Percentiles rank a stretch among this genome's conserved stretches.
Conservation (phyloP, 2,888 invertebrate genomes). For the Tachina grossa region DNA sequence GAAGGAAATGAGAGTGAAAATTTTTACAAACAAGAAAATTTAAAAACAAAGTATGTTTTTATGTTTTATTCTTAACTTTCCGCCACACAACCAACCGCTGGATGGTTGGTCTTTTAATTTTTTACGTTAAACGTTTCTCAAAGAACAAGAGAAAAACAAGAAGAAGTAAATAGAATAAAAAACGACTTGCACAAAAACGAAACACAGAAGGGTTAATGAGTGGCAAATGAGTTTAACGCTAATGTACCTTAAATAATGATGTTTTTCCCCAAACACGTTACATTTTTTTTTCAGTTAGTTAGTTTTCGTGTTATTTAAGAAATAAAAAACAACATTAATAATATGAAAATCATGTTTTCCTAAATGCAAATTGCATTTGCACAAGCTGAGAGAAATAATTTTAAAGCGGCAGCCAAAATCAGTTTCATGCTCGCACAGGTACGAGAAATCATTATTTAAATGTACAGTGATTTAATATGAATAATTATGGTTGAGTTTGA, state of each 20-base stretch:
- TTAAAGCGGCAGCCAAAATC: background rate
- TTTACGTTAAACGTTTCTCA: conserved; percentile 11
- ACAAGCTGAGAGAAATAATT: background rate
- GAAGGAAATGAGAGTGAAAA: conserved; percentile 66
- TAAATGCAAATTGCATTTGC: conserved; percentile 15
- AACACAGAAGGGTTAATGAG: conserved; percentile 70
- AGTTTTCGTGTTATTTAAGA: conserved; percentile 3
- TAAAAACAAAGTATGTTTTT: conserved; percentile 9
- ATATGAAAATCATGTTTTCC: conserved; percentile 25
- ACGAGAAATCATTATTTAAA: conserved; percentile 16
- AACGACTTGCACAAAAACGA: conserved; percentile 3
- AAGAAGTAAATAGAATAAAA: background rate
- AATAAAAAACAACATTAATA: background rate
- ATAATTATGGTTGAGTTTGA: conserved; percentile 30
- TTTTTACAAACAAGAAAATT: conserved; percentile 36
- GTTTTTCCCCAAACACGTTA: conserved; percentile 58
- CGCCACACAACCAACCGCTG: background rate
- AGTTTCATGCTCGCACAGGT: background rate
- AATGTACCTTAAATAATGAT: conserved; percentile 69
- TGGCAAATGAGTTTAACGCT: conserved; percentile 69
- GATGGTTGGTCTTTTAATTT: conserved; percentile 17
- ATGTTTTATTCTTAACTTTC: conserved; percentile 30
- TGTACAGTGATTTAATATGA: conserved; percentile 38
- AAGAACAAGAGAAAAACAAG: background rate
- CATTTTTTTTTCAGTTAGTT: background rate